Conservation (phyloP, 1,140 invertebrate species). For the Argopecten irradians region DNA sequence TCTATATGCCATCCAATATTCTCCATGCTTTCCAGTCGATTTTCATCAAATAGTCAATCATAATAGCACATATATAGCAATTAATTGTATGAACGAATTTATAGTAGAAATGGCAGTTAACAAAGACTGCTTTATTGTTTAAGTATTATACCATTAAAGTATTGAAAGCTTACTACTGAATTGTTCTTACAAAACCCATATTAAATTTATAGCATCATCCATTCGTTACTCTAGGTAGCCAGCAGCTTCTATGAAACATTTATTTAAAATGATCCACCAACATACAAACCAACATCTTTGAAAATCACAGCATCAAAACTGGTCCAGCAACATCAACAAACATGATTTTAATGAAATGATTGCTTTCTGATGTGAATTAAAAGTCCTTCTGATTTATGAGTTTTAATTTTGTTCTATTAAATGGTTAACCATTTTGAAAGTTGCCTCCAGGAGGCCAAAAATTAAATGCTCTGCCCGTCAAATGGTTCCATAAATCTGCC, state of each 20-base stretch:
- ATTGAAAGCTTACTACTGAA: too few species aligned
- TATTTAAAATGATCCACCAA: too few species aligned
- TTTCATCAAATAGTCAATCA: neutral
- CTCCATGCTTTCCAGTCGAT: neutral
- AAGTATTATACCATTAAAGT: too few species aligned
- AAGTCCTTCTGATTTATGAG: too few species aligned
- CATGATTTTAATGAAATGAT: neutral
- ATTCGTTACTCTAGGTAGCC: too few species aligned
- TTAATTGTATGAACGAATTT: neutral
- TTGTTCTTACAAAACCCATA: too few species aligned
- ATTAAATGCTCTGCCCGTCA: neutral
- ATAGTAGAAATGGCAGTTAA: too few species aligned
- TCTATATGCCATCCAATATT: too few species aligned
- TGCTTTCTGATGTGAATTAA: neutral
- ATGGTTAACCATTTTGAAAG: neutral
- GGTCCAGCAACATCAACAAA: neutral
- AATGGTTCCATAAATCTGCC: neutral
- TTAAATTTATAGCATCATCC: too few species aligned
- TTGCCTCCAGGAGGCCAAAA: neutral
- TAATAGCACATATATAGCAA: neutral
- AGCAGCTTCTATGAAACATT: too few species aligned
- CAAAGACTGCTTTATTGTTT: too few species aligned
- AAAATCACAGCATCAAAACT: neutral
- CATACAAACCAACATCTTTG: too few species aligned
- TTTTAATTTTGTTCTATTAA: neutral